A percentile compares a stretch with the other conserved stretches of the same genome.
Conservation (phyloP, 2,113 vertebrate genomes). For the Phaethon lepturus region DNA sequence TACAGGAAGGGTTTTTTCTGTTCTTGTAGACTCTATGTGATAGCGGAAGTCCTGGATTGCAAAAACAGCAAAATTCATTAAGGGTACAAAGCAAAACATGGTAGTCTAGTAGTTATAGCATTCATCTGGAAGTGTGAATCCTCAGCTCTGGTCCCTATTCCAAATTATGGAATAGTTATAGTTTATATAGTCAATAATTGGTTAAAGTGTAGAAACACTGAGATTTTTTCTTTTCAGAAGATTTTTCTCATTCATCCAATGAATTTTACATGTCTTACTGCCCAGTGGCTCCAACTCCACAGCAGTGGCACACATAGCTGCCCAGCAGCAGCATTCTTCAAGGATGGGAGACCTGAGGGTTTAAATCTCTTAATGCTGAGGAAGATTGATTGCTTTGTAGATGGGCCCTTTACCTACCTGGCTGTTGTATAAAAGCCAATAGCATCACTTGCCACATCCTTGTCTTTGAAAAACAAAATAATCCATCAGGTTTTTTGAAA, state of each 20-base stretch:
- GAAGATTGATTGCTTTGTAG: not conserved
- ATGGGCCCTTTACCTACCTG: not conserved
- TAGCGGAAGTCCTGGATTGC: not conserved
- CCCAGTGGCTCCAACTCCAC: not conserved
- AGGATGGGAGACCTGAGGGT: not conserved
- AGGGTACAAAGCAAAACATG: not conserved
- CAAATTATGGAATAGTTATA: not conserved
- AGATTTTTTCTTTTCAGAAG: not conserved
- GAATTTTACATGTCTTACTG: not conserved
- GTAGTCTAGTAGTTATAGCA: not conserved
- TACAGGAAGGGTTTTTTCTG: not conserved
- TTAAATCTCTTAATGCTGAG: not conserved
- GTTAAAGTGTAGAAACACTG: not conserved
- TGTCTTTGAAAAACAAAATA: not conserved
- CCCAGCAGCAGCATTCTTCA: not conserved
- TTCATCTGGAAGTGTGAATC: not conserved
- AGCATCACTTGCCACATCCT: not conserved
- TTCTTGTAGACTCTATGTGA: not conserved
- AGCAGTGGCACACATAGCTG: not conserved
- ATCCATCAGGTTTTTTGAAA: not conserved
- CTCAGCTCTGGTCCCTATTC: not conserved
- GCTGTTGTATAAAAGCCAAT: not conserved
- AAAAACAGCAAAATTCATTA: not conserved
- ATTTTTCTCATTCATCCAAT: not conserved
- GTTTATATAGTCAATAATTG: not conserved